phyloP scores from a whole-genome alignment of 2,113 vertebrate genomes.

The Scytalopus superciliaris region DNA sequence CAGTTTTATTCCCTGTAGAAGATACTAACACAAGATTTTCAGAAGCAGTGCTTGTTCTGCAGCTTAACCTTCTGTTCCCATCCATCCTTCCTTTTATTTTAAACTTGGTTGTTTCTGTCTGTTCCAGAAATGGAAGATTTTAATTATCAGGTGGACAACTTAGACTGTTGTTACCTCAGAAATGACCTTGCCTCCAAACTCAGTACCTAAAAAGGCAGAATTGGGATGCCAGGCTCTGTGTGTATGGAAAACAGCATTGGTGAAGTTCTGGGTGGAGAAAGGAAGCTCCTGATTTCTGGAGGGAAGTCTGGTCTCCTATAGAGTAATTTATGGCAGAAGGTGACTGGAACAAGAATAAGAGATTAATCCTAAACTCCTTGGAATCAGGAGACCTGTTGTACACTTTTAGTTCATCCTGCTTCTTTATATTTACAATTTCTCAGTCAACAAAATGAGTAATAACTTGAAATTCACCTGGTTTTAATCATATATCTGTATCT shows the following conservation, averaged over 20 bases:
- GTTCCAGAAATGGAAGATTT: neutral
- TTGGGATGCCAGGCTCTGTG: neutral
- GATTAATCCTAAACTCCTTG: neutral
- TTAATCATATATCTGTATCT: accelerated
- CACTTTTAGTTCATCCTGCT: neutral
- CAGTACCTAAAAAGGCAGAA: neutral
- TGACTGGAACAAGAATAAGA: neutral
- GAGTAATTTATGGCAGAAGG: neutral
- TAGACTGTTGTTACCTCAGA: neutral
- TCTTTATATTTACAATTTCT: neutral
- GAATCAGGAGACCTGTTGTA: neutral
- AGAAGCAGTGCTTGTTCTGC: neutral
- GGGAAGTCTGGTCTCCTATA: neutral
- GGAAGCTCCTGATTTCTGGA: neutral
- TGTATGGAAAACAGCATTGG: accelerated
- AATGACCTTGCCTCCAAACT: neutral
- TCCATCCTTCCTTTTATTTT: neutral
- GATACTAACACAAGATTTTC: neutral
- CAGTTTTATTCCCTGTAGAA: neutral
- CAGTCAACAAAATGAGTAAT: neutral
- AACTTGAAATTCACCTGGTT: neutral
- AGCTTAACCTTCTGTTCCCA: neutral
- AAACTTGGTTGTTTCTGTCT: neutral
- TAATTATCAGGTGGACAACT: neutral
- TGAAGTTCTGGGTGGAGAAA: neutral